phyloP scores from a whole-genome alignment of 1,140 invertebrate species.

The Camponotus pennsylvanicus region DNA sequence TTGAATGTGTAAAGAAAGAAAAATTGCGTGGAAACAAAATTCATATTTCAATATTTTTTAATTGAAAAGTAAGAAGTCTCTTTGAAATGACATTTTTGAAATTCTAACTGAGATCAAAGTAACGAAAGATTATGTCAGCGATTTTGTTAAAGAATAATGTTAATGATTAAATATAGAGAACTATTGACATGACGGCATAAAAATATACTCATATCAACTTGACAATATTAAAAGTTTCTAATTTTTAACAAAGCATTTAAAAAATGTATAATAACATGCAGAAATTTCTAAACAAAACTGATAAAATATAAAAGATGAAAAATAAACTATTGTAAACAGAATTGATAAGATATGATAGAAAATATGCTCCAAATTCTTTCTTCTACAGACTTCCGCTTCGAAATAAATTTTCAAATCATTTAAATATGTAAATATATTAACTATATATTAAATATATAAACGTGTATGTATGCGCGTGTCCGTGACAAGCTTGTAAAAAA shows the following conservation, averaged over 20 bases:
- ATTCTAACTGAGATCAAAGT: background rate
- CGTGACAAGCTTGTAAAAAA: background rate
- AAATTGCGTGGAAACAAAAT: background rate
- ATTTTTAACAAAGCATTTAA: background rate
- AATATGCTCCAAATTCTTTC: background rate
- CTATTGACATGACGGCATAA: no score
- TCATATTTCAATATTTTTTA: background rate
- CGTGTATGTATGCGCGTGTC: background rate
- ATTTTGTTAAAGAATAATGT: background rate
- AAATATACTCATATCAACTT: background rate
- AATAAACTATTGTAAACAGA: background rate
- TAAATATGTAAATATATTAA: background rate
- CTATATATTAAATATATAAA: no score
- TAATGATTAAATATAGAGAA: background rate
- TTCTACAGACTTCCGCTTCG: background rate
- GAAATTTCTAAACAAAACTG: background rate
- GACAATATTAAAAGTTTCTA: background rate
- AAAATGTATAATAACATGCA: background rate
- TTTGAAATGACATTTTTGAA: conserved; percentile 12
- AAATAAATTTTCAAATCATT: background rate
- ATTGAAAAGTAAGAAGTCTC: background rate
- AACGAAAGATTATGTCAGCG: background rate
- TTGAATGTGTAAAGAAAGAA: background rate
- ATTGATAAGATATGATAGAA: background rate
- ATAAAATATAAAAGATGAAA: background rate